A percentile compares a stretch with the other conserved stretches of the same genome.
phyloP scores from a whole-genome alignment of 2,888 invertebrate genomes.

The Suillia variegata region DNA sequence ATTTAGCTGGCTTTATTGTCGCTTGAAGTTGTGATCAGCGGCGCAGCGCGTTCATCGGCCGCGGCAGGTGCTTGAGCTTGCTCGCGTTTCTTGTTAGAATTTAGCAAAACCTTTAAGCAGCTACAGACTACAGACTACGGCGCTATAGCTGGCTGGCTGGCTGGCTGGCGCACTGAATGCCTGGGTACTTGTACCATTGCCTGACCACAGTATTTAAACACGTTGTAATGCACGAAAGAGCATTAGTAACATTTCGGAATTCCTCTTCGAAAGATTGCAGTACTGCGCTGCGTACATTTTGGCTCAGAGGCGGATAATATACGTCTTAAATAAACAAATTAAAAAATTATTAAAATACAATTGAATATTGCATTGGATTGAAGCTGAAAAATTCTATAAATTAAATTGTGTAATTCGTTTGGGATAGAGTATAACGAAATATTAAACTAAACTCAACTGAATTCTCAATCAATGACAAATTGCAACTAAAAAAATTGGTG shows the following conservation, averaged over 20 bases:
- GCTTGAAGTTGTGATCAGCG: background rate
- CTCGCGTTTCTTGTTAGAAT: background rate
- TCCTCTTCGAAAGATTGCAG: constrained; percentile 39
- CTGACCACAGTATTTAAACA: constrained; percentile 46
- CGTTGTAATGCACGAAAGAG: constrained; percentile 36
- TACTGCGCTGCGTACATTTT: background rate
- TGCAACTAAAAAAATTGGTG: constrained; percentile 52
- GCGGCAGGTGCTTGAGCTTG: background rate
- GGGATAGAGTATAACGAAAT: background rate
- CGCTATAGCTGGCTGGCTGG: background rate
- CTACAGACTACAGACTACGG: background rate
- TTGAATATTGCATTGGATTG: background rate
- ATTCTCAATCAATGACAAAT: constrained; percentile 39
- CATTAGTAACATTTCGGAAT: constrained; percentile 43
- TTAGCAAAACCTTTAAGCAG: background rate
- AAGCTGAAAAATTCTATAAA: background rate
- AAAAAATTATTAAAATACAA: background rate
- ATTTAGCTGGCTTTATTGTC: background rate
- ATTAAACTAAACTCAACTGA: background rate
- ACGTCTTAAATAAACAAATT: no score
- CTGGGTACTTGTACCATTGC: background rate
- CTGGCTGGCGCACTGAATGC: no score
- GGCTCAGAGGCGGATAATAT: no score
- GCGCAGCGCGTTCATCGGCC: constrained; percentile 5
- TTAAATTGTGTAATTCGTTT: background rate